Percentiles rank a stretch among this genome's conserved stretches.
These are phyloP conservation scores for Oikopleura dioica DNA, from an alignment of 23 tunicate genomes.

Conservation along the genomic window DNA sequence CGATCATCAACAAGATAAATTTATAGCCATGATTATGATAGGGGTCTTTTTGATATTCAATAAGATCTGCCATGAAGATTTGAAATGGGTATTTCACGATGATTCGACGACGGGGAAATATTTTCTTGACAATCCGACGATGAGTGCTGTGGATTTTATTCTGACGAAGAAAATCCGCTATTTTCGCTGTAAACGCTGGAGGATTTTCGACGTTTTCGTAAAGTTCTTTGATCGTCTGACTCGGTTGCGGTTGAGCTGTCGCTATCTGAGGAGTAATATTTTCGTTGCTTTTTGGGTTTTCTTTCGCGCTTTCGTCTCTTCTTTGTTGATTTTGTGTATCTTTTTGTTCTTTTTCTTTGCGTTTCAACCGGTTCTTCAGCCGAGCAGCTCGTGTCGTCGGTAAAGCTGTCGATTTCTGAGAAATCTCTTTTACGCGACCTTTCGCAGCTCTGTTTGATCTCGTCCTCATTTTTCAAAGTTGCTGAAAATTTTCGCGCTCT, in stretches of 20 bases:
- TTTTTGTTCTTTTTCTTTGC: too few species aligned
- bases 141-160: not conserved
- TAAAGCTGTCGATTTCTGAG: too few species aligned
- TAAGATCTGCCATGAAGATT: slow-evolving; percentile 5
- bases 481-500: not conserved
- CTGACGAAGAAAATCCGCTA: not conserved
- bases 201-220: not conserved
- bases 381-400: too few species aligned
- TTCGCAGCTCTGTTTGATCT: too few species aligned
- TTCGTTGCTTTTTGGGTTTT: too few species aligned
- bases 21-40: not conserved
- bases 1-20: not conserved
- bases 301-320: too few species aligned
- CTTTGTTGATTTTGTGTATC: too few species aligned
- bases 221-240: slow-evolving; percentile 6
- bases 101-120: slow-evolving; percentile 1
- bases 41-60: slow-evolving; percentile 4
- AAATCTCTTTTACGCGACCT: too few species aligned
- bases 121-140: not conserved
- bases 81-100: not conserved
- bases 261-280: too few species aligned
- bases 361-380: too few species aligned
- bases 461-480: not conserved
- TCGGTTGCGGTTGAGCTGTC: too few species aligned
- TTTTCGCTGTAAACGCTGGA: not conserved